Percentiles rank a stretch among this genome's conserved stretches.
Evolutionary conservation across 2,888 invertebrate genomes (phyloP).

Genomic region (Synergus japonicus): DNA sequence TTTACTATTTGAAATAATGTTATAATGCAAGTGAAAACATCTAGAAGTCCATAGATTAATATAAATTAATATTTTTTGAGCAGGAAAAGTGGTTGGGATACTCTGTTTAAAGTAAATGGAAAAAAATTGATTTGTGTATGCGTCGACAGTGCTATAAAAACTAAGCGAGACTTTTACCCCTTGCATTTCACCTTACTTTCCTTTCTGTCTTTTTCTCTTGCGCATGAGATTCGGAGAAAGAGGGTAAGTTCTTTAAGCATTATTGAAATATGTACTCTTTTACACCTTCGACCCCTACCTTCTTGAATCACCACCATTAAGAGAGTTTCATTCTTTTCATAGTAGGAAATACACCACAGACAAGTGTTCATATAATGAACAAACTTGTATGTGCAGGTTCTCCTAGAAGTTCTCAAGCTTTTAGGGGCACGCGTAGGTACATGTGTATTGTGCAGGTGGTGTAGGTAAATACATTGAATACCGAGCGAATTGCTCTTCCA

Average conservation of each 20-base stretch:
- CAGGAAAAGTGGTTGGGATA: constrained; percentile 45
- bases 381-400: not conserved
- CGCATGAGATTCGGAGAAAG: constrained; percentile 10
- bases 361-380: not conserved
- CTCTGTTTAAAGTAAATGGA: constrained; percentile 37
- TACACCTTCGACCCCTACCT: not conserved
- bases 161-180: constrained; percentile 17
- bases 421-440: not conserved
- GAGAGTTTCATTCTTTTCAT: not conserved
- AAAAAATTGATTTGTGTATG: constrained; percentile 46
- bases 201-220: constrained; percentile 1
- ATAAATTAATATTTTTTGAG: not conserved
- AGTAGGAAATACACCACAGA: not conserved
- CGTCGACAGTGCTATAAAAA: constrained; percentile 38
- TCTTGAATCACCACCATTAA: too few species aligned
- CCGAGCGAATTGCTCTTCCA: constrained; percentile 65
- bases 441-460: constrained; percentile 41
- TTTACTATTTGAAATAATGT: too few species aligned
- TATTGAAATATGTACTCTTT: constrained; percentile 15
- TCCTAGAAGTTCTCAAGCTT: not conserved
- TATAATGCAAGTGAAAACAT: not conserved
- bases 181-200: not conserved
- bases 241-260: constrained; percentile 7
- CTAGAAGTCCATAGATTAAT: constrained; percentile 32
- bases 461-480: constrained; percentile 53